Percentiles rank a stretch among this genome's conserved stretches.
These are phyloP conservation scores for Sebastes steindachneri DNA, from an alignment of 2,797 vertebrate species.

Conservation along the genomic window DNA sequence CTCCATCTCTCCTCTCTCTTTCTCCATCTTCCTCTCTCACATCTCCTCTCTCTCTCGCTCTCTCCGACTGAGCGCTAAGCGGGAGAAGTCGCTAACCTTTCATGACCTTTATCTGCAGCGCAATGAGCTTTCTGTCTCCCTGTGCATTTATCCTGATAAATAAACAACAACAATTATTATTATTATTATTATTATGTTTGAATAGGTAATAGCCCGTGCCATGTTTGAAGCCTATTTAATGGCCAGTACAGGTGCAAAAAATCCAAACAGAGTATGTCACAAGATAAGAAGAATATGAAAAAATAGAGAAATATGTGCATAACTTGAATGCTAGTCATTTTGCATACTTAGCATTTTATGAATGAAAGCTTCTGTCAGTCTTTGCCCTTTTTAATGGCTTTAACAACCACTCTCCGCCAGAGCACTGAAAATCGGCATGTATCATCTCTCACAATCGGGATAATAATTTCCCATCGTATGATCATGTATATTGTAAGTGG, in stretches of 20 bases:
- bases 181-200: background rate
- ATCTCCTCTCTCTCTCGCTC: background rate
- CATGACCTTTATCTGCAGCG: conserved; percentile 68
- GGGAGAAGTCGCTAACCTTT: conserved; percentile 69
- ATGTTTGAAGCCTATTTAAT: background rate
- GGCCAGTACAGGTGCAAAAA: background rate
- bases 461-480: background rate
- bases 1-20: background rate
- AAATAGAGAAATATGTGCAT: background rate
- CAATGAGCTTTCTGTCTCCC: conserved; percentile 14
- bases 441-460: background rate
- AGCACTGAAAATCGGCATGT: background rate
- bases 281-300: background rate
- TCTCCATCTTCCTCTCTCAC: background rate
- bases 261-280: background rate
- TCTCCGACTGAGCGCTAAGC: conserved; percentile 30
- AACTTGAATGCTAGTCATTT: background rate
- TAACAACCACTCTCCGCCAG: background rate
- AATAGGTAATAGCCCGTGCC: background rate
- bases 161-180: conserved; percentile 29
- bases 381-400: background rate
- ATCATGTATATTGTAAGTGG: background rate
- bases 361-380: background rate
- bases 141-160: conserved; percentile 51
- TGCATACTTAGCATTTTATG: background rate